Evolutionary conservation across 2,888 invertebrate genomes (phyloP), one percentile per base, ranked within the genome.

Genomic region (Leucophora obtusa): DNA sequence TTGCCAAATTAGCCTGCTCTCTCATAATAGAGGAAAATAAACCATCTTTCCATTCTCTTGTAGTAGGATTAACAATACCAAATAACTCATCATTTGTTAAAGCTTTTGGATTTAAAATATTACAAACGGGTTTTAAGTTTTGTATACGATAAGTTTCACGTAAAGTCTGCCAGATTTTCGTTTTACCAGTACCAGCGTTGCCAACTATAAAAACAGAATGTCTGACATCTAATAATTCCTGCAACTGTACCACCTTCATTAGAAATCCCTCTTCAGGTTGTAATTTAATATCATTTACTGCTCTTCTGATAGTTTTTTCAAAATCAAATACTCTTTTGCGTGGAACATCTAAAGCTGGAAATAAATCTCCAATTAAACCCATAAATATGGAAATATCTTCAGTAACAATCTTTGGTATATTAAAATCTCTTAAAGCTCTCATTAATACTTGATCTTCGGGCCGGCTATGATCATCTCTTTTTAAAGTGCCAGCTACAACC

Each of bases 1-100:
- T 95, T 0, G 93, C 91, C 93, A 97, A 93, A 88, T 97, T 97
- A 2, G 97, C 96, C 91, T 97, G 95, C 86, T 98, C 98, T 82
- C 98, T 92, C 96, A 98, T 98, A 68, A 98, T 93, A 0, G 96
- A 95, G 0, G 98, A 98, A 89, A 98, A 96, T 66, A 98, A 91
- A 24, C 97, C 97, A 91, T 93, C 92, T 87, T 95, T 97, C 98
- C 98, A 98, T 90, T 98, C 98, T 84, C 98, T 92, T 0, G 98
- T 98, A 0, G 97, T 93, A 1, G 97, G 95, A 91, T 98, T 98
- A 77, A 98, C 97, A 69, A 97, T 94, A 11, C 98, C 98, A 89
- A 98, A 98, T 54, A 98, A 91, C 89, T 98, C 98, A 86, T 98
- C 97, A 87, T 97, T 98, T 4, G 97, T 97, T 50, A 98, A 96